Base-by-base conservation (phyloP, 2,888 invertebrate species). In the Trypoxylon attenuatum region DNA sequence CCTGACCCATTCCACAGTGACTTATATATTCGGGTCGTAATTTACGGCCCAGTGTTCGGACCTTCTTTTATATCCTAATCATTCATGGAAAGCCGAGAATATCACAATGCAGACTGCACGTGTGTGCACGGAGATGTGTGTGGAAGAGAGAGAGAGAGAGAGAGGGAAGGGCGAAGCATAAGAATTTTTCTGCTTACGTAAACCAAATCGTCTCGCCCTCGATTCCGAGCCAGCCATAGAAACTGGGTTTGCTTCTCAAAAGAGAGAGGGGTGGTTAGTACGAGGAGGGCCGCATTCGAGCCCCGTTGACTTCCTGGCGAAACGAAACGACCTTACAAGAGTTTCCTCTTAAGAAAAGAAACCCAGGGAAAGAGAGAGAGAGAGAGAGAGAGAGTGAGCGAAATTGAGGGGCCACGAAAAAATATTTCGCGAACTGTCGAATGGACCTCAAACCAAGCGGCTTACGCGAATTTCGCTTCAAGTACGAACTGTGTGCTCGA, bases 311-410 rank as follows among this genome's bases (percentile, higher is more conserved):
- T 64, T 73, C 67, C 70, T 55, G 55, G 69, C 68, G 69, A 70
- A 74, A 75, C 73, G 73, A 73, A 80, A 79, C 79, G 74, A 71
- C 69, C 75, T 62, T 77, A 81, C 81, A 79, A 81, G 81, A 79
- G 68, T 81, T 81, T 72, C 80, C 81, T 79, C 74, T 81, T 75
- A 81, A 73, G 73, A 64, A 57, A 73, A 69, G 64, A 69, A 62
- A 77, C 64, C 54, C 61, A 69, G 66, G 52, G 59, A 62, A 69
- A 56, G n/a, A n/a, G n/a, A n/a, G n/a, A n/a, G n/a, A n/a, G n/a
- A n/a, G n/a, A n/a, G n/a, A n/a, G n/a, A n/a, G n/a, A n/a, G n/a
- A n/a, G n/a, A n/a, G n/a, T n/a, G n/a, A n/a, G 51, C 59, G 63
- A 55, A 63, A 69, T 62, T 29, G 23, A 50, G 43, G 47, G 53